Evolutionary conservation across 2,888 invertebrate genomes (phyloP), one percentile per base, ranked within the genome.

Genomic region (Cantharis lateralis): DNA sequence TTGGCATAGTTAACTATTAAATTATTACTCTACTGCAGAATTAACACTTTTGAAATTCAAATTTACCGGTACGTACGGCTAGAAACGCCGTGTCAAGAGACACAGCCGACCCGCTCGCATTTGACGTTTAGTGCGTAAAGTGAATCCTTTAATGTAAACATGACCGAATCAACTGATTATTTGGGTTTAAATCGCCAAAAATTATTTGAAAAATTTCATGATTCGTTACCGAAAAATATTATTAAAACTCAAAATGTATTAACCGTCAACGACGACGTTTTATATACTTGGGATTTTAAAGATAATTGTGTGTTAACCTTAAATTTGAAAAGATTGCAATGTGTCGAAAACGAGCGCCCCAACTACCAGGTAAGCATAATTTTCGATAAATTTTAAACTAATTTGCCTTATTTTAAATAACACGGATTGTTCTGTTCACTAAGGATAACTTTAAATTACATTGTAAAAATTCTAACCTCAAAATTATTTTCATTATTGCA

Each of bases 261-360:
- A 26, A 91, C 91, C 82, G 90, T 93, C 72, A 91, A 91, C 77
- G 93, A 93, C 81, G 92, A 93, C 86, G 90, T 93, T 81, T 87
- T 94, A 74, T 94, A 92, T 84, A 89, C 91, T 82, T 94, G 94
- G 94, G 91, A 92, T 84, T 89, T 90, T 1, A 87, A 89, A 75
- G 92, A 93, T 85, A 91, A 90, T 84, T 93, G 92, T 86, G 89
- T 94, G 78, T 88, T 92, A 82, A 90, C 92, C 77, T 87, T 93
- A 80, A 93, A 93, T 85, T 82, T 93, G 79, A 89, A 91, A 80
- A 87, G 88, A 15, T 87, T 88, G 10, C 85, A 88, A 71, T 81
- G 86, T 32, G 84, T 88, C 74, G 86, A 85, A 74, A 85, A 86
- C 28, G 90, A 91, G 74, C 89, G 90, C 74, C 89, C 91, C 64